These are phyloP conservation scores for Drosophila funebris DNA, from an alignment of 1,140 invertebrate genomes.

Conservation along the genomic window DNA sequence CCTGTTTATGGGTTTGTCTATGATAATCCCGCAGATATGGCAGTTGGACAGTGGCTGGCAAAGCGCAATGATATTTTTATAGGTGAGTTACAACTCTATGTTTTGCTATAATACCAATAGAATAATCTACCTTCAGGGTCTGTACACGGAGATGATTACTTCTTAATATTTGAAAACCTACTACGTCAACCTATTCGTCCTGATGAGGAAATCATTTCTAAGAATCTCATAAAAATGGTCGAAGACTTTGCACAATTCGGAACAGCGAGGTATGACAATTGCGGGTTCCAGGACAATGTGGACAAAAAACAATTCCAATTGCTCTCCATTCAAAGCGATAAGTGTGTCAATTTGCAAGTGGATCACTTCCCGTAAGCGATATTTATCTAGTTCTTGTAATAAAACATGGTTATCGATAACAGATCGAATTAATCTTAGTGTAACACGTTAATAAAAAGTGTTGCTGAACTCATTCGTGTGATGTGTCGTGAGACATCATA, in stretches of 20 bases:
- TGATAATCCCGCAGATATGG: constrained; percentile 44
- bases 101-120: neutral
- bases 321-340: neutral
- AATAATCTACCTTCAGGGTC: constrained; percentile 28
- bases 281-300: constrained; percentile 7
- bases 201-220: constrained; percentile 30
- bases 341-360: neutral
- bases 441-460: too few species aligned
- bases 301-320: constrained; percentile 6
- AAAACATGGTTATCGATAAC: too few species aligned
- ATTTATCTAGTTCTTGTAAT: neutral
- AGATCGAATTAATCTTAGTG: too few species aligned
- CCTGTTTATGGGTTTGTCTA: constrained; percentile 52
- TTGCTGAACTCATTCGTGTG: too few species aligned
- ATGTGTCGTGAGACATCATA: too few species aligned
- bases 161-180: constrained; percentile 44
- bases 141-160: constrained; percentile 58
- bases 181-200: neutral
- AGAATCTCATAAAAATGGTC: constrained; percentile 43
- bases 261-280: neutral
- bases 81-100: constrained; percentile 15
- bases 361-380: constrained; percentile 15
- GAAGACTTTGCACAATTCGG: constrained; percentile 25
- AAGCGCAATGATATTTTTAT: constrained; percentile 37
- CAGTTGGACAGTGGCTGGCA: constrained; percentile 18